A percentile compares a stretch with the other conserved stretches of the same genome.
phyloP scores from a whole-genome alignment of 1,140 invertebrate genomes.

The Metopolophium dirhodum region DNA sequence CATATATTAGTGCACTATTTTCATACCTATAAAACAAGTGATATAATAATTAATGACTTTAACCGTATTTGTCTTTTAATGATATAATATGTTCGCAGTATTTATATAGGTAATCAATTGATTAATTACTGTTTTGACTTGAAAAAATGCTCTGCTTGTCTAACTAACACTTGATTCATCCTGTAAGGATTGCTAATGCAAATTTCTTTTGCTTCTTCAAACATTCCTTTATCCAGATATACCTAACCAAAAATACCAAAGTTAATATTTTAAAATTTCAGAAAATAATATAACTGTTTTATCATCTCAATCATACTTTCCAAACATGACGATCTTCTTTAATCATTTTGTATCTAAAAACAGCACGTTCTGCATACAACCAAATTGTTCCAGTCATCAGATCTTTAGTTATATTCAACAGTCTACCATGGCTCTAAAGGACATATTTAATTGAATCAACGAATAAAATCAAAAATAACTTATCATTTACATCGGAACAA shows the following conservation, averaged over 20 bases:
- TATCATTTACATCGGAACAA: constrained; percentile 29
- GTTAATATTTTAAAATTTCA: not conserved
- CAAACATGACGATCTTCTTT: constrained; percentile 88
- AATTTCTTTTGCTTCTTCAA: constrained; percentile 84
- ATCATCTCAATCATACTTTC: constrained; percentile 66
- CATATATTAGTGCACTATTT: constrained; percentile 85
- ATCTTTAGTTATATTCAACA: constrained; percentile 85
- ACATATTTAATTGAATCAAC: not conserved
- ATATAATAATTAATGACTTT: not conserved
- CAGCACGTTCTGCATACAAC: constrained; percentile 80
- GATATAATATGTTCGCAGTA: not conserved
- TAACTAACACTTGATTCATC: constrained; percentile 83
- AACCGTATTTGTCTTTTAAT: not conserved
- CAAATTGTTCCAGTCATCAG: constrained; percentile 80
- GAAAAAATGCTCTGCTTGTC: constrained; percentile 89
- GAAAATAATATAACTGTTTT: constrained; percentile 24
- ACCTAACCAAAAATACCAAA: not conserved
- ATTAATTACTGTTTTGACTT: constrained; percentile 68
- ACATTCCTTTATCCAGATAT: constrained; percentile 76
- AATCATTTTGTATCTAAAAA: constrained; percentile 81
- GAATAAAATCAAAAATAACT: not conserved
- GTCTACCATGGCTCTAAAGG: constrained; percentile 76
- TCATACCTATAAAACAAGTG: constrained; percentile 68
- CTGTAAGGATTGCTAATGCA: constrained; percentile 79
- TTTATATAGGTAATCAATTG: not conserved